phyloP scores from a whole-genome alignment of 2,113 vertebrate species.

The Ophthalmolycus amberensis region DNA sequence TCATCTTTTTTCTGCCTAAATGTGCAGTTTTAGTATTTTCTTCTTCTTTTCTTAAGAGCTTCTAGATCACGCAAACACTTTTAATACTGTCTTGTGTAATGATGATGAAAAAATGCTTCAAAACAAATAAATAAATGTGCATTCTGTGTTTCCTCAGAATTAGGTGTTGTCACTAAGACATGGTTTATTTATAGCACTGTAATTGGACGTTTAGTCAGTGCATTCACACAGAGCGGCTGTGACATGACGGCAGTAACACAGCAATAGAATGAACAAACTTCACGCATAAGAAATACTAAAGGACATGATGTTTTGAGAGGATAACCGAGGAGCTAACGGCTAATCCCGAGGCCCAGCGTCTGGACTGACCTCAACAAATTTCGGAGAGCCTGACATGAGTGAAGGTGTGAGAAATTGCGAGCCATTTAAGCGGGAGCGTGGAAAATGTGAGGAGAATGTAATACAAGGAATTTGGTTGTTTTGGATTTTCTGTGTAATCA shows the following conservation, averaged over 20 bases:
- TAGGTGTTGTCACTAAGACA: neutral
- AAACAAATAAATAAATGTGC: neutral
- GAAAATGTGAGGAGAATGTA: slow-evolving; percentile 38
- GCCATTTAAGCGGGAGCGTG: slow-evolving; percentile 26
- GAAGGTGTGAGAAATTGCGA: neutral
- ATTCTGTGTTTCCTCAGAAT: neutral
- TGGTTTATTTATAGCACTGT: neutral
- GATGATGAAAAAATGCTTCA: neutral
- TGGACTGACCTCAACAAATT: neutral
- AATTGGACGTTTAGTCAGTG: neutral
- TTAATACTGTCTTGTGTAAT: neutral
- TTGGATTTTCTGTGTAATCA: slow-evolving; percentile 19
- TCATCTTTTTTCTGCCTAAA: slow-evolving; percentile 8
- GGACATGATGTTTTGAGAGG: neutral
- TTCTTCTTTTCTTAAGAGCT: neutral
- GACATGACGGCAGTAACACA: neutral
- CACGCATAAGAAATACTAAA: neutral
- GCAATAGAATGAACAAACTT: slow-evolving; percentile 8
- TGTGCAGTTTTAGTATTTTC: neutral
- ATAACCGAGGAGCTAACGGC: neutral
- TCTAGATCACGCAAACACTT: neutral
- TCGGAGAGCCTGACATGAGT: neutral
- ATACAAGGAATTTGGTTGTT: slow-evolving; percentile 37
- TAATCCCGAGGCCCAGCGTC: slow-evolving; percentile 17
- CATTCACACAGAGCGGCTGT: neutral